A percentile compares a stretch with the other conserved stretches of the same genome.
Conservation (phyloP, 2,797 vertebrate genomes). For the Enteromius paludinosus region DNA sequence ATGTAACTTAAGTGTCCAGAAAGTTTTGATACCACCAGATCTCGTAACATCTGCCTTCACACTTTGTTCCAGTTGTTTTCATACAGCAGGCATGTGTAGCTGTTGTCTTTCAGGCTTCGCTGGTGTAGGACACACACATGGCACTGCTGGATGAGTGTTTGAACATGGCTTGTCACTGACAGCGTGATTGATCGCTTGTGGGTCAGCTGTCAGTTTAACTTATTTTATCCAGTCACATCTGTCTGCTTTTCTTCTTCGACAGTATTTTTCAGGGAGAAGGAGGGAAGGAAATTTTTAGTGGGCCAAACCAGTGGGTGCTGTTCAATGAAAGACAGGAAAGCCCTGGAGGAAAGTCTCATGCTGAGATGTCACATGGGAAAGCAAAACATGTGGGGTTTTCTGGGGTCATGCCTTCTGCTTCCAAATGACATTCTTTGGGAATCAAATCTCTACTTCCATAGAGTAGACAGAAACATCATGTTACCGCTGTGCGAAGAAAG, state of each 20-base stretch:
- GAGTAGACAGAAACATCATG: no score
- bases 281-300: slow-evolving; percentile 38
- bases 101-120: slow-evolving; percentile 3
- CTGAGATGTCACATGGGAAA: slow-evolving; percentile 46
- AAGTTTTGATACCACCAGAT: neutral
- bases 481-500: neutral
- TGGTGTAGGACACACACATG: slow-evolving; percentile 17
- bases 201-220: slow-evolving; percentile 26
- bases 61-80: slow-evolving; percentile 16
- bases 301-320: slow-evolving; percentile 40
- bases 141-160: neutral
- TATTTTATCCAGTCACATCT: slow-evolving; percentile 32
- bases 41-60: neutral
- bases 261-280: slow-evolving; percentile 22
- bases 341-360: slow-evolving; percentile 45
- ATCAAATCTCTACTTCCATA: no score
- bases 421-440: slow-evolving; percentile 6
- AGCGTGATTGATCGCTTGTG: slow-evolving; percentile 33
- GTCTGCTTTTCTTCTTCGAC: neutral
- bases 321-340: slow-evolving; percentile 52
- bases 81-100: neutral
- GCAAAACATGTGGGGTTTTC: slow-evolving; percentile 31
- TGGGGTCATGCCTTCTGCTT: slow-evolving; percentile 31
- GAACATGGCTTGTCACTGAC: slow-evolving; percentile 22
- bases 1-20: neutral